Percentiles rank a stretch among this genome's conserved stretches.
Evolutionary conservation across 2,797 vertebrate genomes (phyloP).

Genomic region (Betta splendens): DNA sequence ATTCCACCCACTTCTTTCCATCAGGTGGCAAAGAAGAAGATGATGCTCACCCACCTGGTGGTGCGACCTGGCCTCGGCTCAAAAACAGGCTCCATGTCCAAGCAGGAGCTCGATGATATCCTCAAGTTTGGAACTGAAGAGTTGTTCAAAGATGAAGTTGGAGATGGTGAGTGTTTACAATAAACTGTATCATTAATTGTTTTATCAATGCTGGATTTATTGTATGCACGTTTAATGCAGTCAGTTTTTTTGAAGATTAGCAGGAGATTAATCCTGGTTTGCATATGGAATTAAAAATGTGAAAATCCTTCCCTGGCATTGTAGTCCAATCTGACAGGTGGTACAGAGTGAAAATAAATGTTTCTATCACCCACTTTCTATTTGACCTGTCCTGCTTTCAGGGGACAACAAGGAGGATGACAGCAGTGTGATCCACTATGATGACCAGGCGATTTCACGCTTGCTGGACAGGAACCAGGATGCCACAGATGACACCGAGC

Average conservation of each 20-base stretch:
- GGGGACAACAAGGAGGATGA: slow-evolving; percentile 98
- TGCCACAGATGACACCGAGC: slow-evolving; percentile 94
- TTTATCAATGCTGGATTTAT: not conserved
- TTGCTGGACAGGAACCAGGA: slow-evolving; percentile 95
- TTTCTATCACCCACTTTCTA: not conserved
- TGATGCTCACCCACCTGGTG: slow-evolving; percentile 99
- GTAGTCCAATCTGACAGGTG: slow-evolving; percentile 4
- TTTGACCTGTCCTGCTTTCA: slow-evolving; percentile 45
- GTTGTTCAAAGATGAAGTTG: slow-evolving; percentile 94
- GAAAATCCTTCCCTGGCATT: not conserved
- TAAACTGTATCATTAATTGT: no score
- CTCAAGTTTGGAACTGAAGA: slow-evolving; percentile 98
- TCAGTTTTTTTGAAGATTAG: not conserved
- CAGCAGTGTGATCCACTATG: slow-evolving; percentile 97
- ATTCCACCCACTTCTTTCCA: not conserved
- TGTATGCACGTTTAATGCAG: not conserved
- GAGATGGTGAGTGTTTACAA: slow-evolving; percentile 79
- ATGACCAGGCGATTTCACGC: slow-evolving; percentile 94
- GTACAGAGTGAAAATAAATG: not conserved
- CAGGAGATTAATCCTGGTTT: not conserved
- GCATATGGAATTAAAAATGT: not conserved
- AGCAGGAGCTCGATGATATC: slow-evolving; percentile 98
- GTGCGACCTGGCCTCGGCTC: slow-evolving; percentile 96
- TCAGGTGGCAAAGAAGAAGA: slow-evolving; percentile 99
- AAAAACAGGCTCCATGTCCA: slow-evolving; percentile 98